phyloP scores from a whole-genome alignment of 2,888 invertebrate genomes.

The Anoplius nigerrimus region DNA sequence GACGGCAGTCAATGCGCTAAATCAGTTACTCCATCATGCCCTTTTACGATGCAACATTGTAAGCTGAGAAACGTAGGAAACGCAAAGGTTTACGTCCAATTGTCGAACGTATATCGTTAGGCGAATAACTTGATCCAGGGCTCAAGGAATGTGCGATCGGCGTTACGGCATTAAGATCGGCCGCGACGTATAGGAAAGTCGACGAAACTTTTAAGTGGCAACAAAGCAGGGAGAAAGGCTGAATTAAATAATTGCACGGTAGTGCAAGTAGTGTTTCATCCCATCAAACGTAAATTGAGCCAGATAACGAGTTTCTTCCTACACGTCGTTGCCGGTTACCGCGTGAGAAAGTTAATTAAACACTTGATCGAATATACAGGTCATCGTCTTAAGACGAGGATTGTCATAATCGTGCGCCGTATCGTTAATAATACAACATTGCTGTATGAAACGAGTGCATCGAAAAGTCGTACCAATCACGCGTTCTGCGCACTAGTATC shows the following conservation, averaged over 20 bases:
- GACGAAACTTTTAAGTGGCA: neutral
- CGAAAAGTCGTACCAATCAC: too few relatives aligned
- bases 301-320: slow-evolving; percentile 41
- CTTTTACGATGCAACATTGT: too few relatives aligned
- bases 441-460: too few relatives aligned
- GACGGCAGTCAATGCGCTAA: too few relatives aligned
- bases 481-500: too few relatives aligned
- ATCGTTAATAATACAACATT: too few relatives aligned
- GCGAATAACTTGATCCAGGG: too few relatives aligned
- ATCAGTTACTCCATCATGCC: too few relatives aligned
- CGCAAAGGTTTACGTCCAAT: too few relatives aligned
- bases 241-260: slow-evolving; percentile 38
- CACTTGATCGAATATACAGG: neutral
- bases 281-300: slow-evolving; percentile 46
- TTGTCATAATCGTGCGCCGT: too few relatives aligned
- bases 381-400: neutral
- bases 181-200: neutral
- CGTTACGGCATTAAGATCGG: slow-evolving; percentile 24
- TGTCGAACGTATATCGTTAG: too few relatives aligned
- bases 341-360: slow-evolving; percentile 26
- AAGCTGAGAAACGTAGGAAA: too few relatives aligned
- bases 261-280: slow-evolving; percentile 22
- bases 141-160: neutral
- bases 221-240: slow-evolving; percentile 41
- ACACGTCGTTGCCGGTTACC: slow-evolving; percentile 18